A percentile compares a stretch with the other conserved stretches of the same genome.
phyloP scores from a whole-genome alignment of 2,888 invertebrate species.

The Epinotia nisella region DNA sequence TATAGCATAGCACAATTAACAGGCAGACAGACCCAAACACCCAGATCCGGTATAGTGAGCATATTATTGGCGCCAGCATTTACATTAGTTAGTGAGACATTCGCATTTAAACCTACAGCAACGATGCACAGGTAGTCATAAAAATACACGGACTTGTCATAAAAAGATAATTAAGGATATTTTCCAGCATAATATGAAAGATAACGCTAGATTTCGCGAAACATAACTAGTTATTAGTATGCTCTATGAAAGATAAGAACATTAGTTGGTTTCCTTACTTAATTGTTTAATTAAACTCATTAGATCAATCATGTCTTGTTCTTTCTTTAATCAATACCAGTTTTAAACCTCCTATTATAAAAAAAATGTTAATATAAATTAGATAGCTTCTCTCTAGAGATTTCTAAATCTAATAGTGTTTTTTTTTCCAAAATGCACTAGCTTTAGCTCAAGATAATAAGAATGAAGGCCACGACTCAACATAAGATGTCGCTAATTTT shows the following conservation, averaged over 20 bases:
- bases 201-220: conserved; percentile 20
- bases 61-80: conserved; percentile 36
- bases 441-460: too few species aligned
- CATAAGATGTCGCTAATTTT: too few species aligned
- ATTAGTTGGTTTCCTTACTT: too few species aligned
- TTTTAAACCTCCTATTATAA: too few species aligned
- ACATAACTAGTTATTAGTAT: background rate
- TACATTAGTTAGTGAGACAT: conserved; percentile 32
- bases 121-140: conserved; percentile 35
- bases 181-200: conserved; percentile 12
- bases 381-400: too few species aligned
- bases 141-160: conserved; percentile 24
- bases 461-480: too few species aligned
- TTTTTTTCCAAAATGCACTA: too few species aligned
- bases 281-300: too few species aligned
- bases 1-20: conserved; percentile 24
- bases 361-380: too few species aligned
- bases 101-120: conserved; percentile 30
- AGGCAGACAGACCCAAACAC: conserved; percentile 40
- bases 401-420: too few species aligned
- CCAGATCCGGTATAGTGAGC: conserved; percentile 31
- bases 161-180: conserved; percentile 22
- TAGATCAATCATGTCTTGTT: too few species aligned
- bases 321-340: too few species aligned
- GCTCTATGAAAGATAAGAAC: background rate